These are phyloP conservation scores for Chaetura pelagica DNA, from an alignment of 2,113 vertebrate genomes.

Conservation along the genomic window DNA sequence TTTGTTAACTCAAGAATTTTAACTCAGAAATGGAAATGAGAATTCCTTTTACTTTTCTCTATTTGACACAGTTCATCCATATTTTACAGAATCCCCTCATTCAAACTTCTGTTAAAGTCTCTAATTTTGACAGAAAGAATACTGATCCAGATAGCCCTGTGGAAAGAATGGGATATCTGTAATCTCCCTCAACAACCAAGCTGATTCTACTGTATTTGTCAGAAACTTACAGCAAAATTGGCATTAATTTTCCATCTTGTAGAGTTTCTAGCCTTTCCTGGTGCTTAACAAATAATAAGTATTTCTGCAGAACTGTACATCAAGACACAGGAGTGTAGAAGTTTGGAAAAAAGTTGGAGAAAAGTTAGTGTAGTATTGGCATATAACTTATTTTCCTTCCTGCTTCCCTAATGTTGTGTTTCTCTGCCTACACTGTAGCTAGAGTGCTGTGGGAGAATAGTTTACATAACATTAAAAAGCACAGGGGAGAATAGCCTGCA, in stretches of 20 bases:
- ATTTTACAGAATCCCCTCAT: background rate
- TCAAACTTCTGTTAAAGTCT: background rate
- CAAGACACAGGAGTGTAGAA: background rate
- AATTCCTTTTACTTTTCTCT: background rate
- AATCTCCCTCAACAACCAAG: background rate
- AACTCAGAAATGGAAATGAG: background rate
- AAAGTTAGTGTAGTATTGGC: background rate
- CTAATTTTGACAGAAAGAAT: background rate
- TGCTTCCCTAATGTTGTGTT: background rate
- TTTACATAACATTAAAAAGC: background rate
- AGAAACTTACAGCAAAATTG: background rate
- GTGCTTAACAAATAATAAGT: background rate
- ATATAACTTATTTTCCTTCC: background rate
- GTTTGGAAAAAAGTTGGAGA: background rate
- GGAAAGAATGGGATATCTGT: background rate
- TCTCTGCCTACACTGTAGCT: background rate
- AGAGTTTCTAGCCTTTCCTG: background rate
- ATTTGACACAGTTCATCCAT: background rate
- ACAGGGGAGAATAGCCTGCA: background rate
- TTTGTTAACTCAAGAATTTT: slow-evolving; percentile 1
- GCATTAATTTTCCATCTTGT: background rate
- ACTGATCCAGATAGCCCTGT: background rate
- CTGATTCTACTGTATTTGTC: background rate
- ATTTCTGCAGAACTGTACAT: background rate
- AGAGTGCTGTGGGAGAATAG: background rate